Conservation (phyloP, 2,888 invertebrate genomes). For the Diadegma fenestrale region DNA sequence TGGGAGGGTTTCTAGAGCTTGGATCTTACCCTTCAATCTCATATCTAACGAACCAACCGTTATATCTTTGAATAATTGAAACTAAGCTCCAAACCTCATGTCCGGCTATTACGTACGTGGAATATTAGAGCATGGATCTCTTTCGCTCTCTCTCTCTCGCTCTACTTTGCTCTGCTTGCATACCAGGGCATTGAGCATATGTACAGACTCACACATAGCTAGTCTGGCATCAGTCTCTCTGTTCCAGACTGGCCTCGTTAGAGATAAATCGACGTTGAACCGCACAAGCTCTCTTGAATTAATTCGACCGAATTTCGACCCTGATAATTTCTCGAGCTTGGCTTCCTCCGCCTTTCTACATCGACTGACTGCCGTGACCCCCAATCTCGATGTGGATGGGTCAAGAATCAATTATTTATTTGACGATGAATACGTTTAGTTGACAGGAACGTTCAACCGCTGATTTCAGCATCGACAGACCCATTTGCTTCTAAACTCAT, state of each 20-base stretch:
- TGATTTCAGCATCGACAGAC: not conserved
- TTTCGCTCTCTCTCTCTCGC: constrained; percentile 24
- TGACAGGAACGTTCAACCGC: constrained; percentile 31
- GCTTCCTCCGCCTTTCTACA: constrained; percentile 18
- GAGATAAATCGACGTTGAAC: constrained; percentile 67
- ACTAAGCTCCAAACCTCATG: constrained; percentile 79
- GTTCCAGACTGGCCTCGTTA: constrained; percentile 61
- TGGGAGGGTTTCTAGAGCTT: constrained; percentile 56
- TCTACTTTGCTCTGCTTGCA: not conserved
- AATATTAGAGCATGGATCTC: constrained; percentile 76
- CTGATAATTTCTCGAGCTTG: constrained; percentile 66
- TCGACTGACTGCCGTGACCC: constrained; percentile 20
- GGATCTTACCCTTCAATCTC: constrained; percentile 73
- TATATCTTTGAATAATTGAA: constrained; percentile 79
- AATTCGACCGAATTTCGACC: constrained; percentile 65
- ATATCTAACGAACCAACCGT: constrained; percentile 70
- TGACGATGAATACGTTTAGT: constrained; percentile 60
- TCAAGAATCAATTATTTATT: constrained; percentile 59
- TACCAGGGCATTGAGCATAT: constrained; percentile 45
- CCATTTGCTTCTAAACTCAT: constrained; percentile 1
- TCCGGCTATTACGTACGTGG: constrained; percentile 81
- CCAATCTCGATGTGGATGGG: constrained; percentile 40
- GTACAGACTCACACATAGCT: constrained; percentile 32
- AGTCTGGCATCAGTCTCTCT: constrained; percentile 32
- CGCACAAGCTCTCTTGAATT: constrained; percentile 63